Conservation (phyloP, 1,140 invertebrate species). For the Heliconius eleuchia region DNA sequence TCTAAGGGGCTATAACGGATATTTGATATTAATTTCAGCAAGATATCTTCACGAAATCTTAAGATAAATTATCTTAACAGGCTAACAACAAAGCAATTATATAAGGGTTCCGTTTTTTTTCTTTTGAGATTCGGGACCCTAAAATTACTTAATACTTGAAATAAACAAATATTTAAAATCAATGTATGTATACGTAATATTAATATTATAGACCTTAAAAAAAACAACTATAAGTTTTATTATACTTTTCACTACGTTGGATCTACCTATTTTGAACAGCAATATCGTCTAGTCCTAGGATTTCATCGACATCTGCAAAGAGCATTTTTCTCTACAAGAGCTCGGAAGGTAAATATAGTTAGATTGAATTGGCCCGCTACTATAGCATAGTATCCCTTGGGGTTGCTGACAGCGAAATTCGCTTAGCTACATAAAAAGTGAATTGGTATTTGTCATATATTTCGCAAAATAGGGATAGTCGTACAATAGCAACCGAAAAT, state of each 20-base stretch:
- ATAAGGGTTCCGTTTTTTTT: no score
- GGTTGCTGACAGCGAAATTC: constrained; percentile 24
- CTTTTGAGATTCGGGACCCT: no score
- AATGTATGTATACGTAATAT: no score
- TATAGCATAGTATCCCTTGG: constrained; percentile 1
- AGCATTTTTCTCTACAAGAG: background rate
- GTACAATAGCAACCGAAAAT: background rate
- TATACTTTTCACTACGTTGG: background rate
- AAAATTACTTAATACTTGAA: no score
- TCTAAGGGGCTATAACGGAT: no score
- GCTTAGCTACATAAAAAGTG: constrained; percentile 14
- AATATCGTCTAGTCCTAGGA: background rate
- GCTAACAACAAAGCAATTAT: no score
- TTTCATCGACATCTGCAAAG: background rate
- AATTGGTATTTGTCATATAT: constrained; percentile 3
- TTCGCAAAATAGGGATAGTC: background rate
- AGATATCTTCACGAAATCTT: no score
- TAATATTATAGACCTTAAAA: no score
- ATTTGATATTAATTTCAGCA: no score
- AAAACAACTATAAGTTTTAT: no score
- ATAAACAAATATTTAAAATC: no score
- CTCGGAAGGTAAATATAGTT: constrained; percentile 18
- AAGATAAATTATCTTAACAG: no score
- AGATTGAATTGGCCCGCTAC: constrained; percentile 21
- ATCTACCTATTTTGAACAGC: background rate